These are phyloP conservation scores for Epinotia nisella DNA, from an alignment of 2,888 invertebrate species.

Conservation along the genomic window DNA sequence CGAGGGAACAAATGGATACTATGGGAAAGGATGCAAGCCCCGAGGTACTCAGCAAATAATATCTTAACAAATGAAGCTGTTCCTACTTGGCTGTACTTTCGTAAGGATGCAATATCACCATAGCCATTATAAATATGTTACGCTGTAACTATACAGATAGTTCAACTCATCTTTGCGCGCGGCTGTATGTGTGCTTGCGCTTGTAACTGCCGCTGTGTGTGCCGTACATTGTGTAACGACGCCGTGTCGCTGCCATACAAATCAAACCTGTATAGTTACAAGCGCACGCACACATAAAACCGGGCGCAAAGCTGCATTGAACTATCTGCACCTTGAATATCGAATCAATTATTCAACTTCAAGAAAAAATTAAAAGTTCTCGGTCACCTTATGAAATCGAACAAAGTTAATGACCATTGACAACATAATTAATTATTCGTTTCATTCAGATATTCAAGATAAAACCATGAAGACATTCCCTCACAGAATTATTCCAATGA, in stretches of 20 bases:
- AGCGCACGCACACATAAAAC: no score
- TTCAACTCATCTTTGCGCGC: no score
- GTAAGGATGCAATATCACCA: constrained; percentile 48
- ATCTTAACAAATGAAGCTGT: constrained; percentile 52
- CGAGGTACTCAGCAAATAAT: constrained; percentile 69
- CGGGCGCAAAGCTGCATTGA: no score
- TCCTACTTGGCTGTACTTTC: constrained; percentile 81
- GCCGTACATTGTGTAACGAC: no score
- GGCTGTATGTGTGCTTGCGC: no score
- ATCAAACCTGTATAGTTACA: no score
- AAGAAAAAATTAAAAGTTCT: no score
- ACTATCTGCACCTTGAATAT: constrained; percentile 16
- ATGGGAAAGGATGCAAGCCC: constrained; percentile 71
- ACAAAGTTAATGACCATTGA: not conserved
- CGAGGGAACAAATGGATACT: constrained; percentile 54
- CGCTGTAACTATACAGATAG: constrained; percentile 3
- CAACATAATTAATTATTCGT: not conserved
- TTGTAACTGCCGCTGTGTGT: no score
- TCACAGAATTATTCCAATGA: constrained; percentile 2
- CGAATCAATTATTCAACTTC: constrained; percentile 1
- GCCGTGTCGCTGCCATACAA: no score
- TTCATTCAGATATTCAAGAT: constrained; percentile 27
- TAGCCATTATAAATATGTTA: constrained; percentile 22
- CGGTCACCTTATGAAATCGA: no score
- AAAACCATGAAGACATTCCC: constrained; percentile 1